These are phyloP conservation scores for Limnephilus marmoratus DNA, from an alignment of 2,888 invertebrate genomes.

Conservation along the genomic window DNA sequence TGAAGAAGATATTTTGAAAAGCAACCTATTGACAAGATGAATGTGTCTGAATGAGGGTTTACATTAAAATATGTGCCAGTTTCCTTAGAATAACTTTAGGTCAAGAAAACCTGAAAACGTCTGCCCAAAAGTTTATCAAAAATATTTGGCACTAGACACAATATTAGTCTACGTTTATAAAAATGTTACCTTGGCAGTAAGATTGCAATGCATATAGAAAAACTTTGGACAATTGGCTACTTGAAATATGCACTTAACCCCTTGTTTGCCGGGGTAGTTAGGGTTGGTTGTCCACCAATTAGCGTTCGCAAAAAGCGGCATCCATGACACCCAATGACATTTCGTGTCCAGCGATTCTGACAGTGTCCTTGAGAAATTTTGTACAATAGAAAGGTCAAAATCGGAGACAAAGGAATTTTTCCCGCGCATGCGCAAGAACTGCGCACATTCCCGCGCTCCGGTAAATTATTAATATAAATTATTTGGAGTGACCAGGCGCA, in stretches of 20 bases:
- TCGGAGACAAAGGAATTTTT: too few relatives aligned
- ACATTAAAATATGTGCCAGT: conserved; percentile 32
- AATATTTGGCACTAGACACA: conserved; percentile 64
- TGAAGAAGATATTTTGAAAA: neutral
- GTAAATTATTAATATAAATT: too few relatives aligned
- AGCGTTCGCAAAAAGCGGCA: too few relatives aligned
- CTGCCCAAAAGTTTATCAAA: conserved; percentile 60
- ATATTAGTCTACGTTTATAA: conserved; percentile 28
- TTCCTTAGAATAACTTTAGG: conserved; percentile 23
- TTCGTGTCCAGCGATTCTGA: too few relatives aligned
- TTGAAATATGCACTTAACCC: neutral
- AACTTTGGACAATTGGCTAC: neutral
- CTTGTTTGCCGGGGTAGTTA: too few relatives aligned
- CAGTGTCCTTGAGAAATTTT: too few relatives aligned
- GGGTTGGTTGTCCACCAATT: too few relatives aligned
- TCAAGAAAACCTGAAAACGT: conserved; percentile 39
- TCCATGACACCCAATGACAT: too few relatives aligned
- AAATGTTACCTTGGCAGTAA: conserved; percentile 12
- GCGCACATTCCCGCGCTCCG: too few relatives aligned
- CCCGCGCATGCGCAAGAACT: too few relatives aligned
- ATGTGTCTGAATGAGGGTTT: neutral
- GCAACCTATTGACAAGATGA: neutral
- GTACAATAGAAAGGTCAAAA: too few relatives aligned
- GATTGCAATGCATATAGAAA: neutral
- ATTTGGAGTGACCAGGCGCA: too few relatives aligned